A percentile compares a stretch with the other conserved stretches of the same genome.
phyloP scores from a whole-genome alignment of 2,797 vertebrate species.

The Pseudotriccus pelzelni region DNA sequence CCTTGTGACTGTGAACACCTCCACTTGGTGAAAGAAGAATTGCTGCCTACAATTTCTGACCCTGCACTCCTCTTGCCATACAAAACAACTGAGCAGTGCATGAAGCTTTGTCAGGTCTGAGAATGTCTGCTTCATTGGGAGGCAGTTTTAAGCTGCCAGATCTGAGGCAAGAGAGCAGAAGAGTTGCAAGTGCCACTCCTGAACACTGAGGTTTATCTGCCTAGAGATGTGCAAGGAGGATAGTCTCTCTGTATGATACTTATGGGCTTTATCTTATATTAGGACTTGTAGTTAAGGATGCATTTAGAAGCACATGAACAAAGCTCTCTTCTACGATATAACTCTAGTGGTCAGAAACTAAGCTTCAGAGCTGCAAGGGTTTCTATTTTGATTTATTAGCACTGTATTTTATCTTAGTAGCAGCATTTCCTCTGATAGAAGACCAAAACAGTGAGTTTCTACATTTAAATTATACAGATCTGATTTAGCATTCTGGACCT shows the following conservation, averaged over 20 bases:
- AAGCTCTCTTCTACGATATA: not conserved
- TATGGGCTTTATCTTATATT: not conserved
- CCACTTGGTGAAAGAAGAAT: not conserved
- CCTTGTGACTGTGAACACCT: not conserved
- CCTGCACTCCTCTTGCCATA: not conserved
- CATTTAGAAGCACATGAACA: not conserved
- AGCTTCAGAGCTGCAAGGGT: not conserved
- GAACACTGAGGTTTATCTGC: not conserved
- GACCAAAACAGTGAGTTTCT: not conserved
- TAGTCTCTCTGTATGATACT: not conserved
- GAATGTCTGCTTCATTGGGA: not conserved
- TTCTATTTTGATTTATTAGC: not conserved
- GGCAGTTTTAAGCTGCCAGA: not conserved
- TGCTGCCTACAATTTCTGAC: not conserved
- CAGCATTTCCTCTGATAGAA: not conserved
- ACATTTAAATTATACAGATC: not conserved
- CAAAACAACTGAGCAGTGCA: not conserved
- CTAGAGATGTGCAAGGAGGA: not conserved
- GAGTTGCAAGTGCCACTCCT: not conserved
- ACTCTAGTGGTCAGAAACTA: not conserved
- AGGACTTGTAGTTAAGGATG: not conserved
- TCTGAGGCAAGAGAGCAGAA: not conserved
- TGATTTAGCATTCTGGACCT: not conserved
- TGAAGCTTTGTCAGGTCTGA: not conserved
- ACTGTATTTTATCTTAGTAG: not conserved